Percentiles rank a stretch among this genome's conserved stretches.
Evolutionary conservation across 1,140 invertebrate genomes (phyloP).

Genomic region (Brachionus calyciflorus): DNA sequence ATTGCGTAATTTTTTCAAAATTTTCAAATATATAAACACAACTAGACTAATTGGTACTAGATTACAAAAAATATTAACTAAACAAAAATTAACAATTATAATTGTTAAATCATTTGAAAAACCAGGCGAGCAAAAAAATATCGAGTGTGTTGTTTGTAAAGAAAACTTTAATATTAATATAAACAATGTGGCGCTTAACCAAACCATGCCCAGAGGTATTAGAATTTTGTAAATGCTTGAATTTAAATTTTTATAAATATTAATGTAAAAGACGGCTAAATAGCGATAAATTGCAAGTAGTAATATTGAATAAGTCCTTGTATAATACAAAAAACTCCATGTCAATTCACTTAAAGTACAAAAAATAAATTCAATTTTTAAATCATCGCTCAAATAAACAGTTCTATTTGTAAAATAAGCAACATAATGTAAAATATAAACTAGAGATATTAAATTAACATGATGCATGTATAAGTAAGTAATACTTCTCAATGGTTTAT

Average conservation of each 20-base stretch:
- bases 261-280: neutral
- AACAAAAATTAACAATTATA: neutral
- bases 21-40: neutral
- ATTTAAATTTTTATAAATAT: neutral
- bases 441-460: neutral
- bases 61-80: neutral
- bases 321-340: neutral
- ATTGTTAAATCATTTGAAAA: neutral
- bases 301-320: slow-evolving; percentile 7
- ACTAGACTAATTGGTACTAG: neutral
- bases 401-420: neutral
- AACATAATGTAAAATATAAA: neutral
- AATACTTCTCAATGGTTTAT: neutral
- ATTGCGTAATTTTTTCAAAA: neutral
- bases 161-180: slow-evolving; percentile 3
- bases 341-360: neutral
- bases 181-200: neutral
- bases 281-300: slow-evolving; percentile 14
- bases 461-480: neutral
- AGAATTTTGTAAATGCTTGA: neutral
- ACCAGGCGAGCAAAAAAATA: slow-evolving; percentile 8
- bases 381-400: neutral
- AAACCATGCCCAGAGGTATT: neutral
- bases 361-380: neutral
- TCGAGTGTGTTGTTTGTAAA: neutral